Conservation (phyloP, 2,113 vertebrate genomes). For the Mobula hypostoma region DNA sequence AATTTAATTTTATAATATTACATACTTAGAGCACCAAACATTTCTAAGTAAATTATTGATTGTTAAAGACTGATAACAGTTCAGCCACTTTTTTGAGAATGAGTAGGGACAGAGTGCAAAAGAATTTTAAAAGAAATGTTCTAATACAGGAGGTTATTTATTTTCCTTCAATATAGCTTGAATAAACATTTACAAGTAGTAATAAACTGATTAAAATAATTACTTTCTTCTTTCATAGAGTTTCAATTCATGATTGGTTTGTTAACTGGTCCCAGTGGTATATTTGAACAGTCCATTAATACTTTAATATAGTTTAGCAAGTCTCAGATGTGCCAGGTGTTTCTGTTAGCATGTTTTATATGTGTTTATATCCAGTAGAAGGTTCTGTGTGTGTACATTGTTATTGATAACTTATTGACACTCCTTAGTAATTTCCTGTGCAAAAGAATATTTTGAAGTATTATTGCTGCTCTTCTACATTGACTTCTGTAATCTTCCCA, state of each 20-base stretch:
- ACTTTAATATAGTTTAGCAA: slow-evolving; percentile 1
- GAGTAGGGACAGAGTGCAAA: neutral
- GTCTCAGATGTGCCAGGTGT: slow-evolving; percentile 31
- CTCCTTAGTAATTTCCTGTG: neutral
- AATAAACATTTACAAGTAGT: slow-evolving; percentile 28
- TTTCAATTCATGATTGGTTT: slow-evolving; percentile 1
- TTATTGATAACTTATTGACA: slow-evolving; percentile 11
- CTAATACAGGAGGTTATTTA: neutral
- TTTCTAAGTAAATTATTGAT: neutral
- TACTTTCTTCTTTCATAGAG: slow-evolving; percentile 9
- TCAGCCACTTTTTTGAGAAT: neutral
- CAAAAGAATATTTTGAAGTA: neutral
- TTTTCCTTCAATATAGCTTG: neutral
- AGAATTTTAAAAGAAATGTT: neutral
- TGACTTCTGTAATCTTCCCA: neutral
- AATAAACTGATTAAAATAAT: slow-evolving; percentile 19
- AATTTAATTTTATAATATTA: neutral
- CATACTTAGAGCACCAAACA: neutral
- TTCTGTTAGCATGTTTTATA: slow-evolving; percentile 21
- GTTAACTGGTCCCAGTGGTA: slow-evolving; percentile 20
- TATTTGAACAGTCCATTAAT: neutral
- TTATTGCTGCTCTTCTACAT: neutral
- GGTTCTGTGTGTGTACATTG: neutral
- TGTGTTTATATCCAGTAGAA: neutral
- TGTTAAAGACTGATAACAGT: neutral